Evolutionary conservation across 2,113 vertebrate species (phyloP).

Genomic region (Neopipo cinnamomea): DNA sequence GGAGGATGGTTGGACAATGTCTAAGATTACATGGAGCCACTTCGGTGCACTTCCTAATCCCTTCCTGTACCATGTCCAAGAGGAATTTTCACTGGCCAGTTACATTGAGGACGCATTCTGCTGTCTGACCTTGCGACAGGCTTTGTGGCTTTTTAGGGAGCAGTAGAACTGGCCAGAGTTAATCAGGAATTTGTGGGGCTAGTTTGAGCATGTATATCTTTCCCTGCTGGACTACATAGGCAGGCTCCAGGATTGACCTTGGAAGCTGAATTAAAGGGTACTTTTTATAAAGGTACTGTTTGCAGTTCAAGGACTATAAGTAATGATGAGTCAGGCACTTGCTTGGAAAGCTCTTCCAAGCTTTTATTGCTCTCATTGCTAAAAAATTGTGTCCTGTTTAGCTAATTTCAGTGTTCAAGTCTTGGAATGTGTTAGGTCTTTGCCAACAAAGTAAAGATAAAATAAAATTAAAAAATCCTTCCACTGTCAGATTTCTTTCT

Average conservation of each 20-base stretch:
- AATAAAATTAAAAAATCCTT: neutral
- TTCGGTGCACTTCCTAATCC: neutral
- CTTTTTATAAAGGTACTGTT: neutral
- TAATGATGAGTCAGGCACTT: neutral
- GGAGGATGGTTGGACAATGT: neutral
- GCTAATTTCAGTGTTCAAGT: neutral
- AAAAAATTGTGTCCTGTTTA: neutral
- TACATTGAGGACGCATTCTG: neutral
- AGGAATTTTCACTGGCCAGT: neutral
- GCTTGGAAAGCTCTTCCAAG: neutral
- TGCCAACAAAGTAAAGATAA: neutral
- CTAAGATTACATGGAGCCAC: neutral
- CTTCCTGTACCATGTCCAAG: neutral
- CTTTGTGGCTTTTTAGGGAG: neutral
- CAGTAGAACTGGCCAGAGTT: neutral
- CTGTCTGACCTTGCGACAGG: neutral
- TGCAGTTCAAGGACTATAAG: neutral
- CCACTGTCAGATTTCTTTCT: neutral
- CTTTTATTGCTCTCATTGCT: neutral
- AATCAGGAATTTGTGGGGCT: neutral
- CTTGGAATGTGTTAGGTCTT: neutral
- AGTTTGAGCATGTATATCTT: fast-evolving
- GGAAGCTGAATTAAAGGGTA: neutral
- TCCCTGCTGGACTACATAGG: neutral
- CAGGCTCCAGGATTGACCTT: neutral